Conservation (phyloP, 2,113 vertebrate genomes). For the Leptodactylus fuscus region DNA sequence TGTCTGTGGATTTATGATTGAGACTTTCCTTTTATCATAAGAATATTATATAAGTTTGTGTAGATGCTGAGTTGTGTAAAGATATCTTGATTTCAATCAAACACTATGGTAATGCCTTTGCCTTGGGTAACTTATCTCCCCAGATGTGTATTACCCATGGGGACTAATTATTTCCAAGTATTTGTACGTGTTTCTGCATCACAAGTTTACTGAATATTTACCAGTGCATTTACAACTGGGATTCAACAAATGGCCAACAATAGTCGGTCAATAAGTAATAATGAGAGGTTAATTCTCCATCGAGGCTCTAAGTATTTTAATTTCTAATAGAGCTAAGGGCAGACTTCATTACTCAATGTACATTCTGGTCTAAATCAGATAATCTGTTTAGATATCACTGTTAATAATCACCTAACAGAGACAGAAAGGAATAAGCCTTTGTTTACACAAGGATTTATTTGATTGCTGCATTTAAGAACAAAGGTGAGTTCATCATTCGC, state of each 20-base stretch:
- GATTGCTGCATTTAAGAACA: conserved; percentile 37
- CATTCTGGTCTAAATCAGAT: background rate
- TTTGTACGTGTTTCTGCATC: conserved; percentile 19
- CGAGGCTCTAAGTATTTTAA: background rate
- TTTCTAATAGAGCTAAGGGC: background rate
- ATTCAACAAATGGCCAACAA: conserved; percentile 40
- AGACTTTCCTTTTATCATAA: too few species aligned
- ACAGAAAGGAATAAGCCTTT: conserved; percentile 9
- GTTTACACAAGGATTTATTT: conserved; percentile 45
- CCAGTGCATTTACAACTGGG: background rate
- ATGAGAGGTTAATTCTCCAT: conserved; percentile 36
- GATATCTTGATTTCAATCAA: conserved; percentile 48
- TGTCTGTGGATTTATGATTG: too few species aligned
- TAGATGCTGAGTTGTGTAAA: conserved; percentile 20
- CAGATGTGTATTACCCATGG: background rate
- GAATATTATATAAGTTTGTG: background rate
- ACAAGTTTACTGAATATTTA: conserved; percentile 37
- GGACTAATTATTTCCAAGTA: conserved; percentile 50
- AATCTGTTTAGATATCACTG: conserved; percentile 11
- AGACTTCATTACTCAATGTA: background rate
- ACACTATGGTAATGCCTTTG: conserved; percentile 34
- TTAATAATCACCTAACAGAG: conserved; percentile 43
- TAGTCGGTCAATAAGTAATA: conserved; percentile 51
- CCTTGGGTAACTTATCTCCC: conserved; percentile 31
- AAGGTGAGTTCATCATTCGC: conserved; percentile 47